Evolutionary conservation across 2,888 invertebrate genomes (phyloP).

Genomic region (Drosophila peninsularis): DNA sequence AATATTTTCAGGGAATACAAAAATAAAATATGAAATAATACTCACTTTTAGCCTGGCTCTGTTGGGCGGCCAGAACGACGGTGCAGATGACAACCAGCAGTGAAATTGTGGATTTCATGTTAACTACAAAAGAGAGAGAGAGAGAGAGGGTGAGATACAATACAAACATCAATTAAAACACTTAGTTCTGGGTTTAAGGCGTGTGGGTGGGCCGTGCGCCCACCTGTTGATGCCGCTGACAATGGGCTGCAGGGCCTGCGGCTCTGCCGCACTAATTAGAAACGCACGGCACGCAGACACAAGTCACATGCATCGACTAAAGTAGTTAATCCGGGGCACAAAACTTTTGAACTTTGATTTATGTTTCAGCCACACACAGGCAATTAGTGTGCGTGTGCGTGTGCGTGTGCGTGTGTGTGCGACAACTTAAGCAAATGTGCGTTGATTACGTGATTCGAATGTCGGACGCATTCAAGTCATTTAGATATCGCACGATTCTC

Average conservation of each 20-base stretch:
- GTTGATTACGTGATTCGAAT: constrained; percentile 73
- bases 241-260: constrained; percentile 45
- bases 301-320: constrained; percentile 62
- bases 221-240: constrained; percentile 65
- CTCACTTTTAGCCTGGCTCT: constrained; percentile 84
- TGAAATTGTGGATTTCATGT: constrained; percentile 83
- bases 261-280: constrained; percentile 65
- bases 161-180: constrained; percentile 34
- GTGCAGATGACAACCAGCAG: constrained; percentile 83
- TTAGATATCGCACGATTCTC: constrained; percentile 28
- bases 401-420: constrained; percentile 10
- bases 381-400: constrained; percentile 48
- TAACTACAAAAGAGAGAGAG: constrained; percentile 59
- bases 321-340: constrained; percentile 66
- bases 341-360: constrained; percentile 78
- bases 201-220: constrained; percentile 2
- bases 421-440: constrained; percentile 58
- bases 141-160: background rate
- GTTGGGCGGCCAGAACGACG: constrained; percentile 82
- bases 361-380: constrained; percentile 56
- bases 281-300: constrained; percentile 54
- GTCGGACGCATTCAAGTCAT: constrained; percentile 35
- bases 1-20: background rate
- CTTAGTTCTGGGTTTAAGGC: background rate
- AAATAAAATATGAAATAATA: constrained; percentile 31